Evolutionary conservation across 2,888 invertebrate genomes (phyloP), one percentile per base, ranked within the genome.

Genomic region (Cheilosia scutellata): DNA sequence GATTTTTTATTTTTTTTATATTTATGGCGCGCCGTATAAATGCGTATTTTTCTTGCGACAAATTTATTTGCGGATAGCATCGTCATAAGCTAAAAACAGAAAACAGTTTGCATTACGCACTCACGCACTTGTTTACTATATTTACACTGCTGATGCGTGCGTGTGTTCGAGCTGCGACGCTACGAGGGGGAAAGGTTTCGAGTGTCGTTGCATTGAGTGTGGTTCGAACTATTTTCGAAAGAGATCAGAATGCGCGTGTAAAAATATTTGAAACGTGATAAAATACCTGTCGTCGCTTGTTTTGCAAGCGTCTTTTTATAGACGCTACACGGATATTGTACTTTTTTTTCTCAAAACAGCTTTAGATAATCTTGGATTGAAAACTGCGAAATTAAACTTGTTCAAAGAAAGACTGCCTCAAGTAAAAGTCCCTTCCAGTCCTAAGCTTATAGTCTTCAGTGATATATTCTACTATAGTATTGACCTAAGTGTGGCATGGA

Each of bases 21-120:
- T 72, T 76, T 71, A 77, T 65, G 82, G 76, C 76, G 68, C 76
- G 31, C 29, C 65, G 70, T 76, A 44, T 42, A 77, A 58, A 71
- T 70, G 44, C n/a, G 31, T 60, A 55, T 49, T 37, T 37, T 49
- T 20, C 47, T 29, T 70, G 74, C 65, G 84, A 79, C 79, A 65
- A 79, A 79, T 79, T 75, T 84, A 80, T 80, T 79, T 71, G 70
- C 53, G 53, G 75, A 75, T 33, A 31, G 75, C 71, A 65, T 70
- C 80, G 80, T 84, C 84, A 84, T 80, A 71, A 65, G 51, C 63
- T 79, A 80, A 76, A 66, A 37, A 65, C 6, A 60, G 13, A 70
- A 65, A 75, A 75, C 55, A 53, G 44, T 16, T 44, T 70, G 66
- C 75, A 76, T 33, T 71, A 75, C 79, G 79, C 68, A 79, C 68